A percentile compares a stretch with the other conserved stretches of the same genome.
These are phyloP conservation scores for Gallinago undulata DNA, from an alignment of 2,113 vertebrate species.

Conservation along the genomic window DNA sequence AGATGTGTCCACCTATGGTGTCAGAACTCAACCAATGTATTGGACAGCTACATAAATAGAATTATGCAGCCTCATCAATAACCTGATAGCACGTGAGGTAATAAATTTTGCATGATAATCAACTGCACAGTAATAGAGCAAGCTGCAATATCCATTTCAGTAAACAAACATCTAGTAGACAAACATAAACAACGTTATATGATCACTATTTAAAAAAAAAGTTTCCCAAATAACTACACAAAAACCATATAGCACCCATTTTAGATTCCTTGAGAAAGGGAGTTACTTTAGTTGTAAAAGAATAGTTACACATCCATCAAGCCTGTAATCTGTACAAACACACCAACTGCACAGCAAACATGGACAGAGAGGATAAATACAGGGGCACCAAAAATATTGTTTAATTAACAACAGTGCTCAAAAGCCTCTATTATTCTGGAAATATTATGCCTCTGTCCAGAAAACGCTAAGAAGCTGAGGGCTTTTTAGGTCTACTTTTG, in stretches of 20 bases:
- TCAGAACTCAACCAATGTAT: neutral
- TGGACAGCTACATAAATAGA: neutral
- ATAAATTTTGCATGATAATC: neutral
- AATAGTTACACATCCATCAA: neutral
- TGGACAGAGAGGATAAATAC: neutral
- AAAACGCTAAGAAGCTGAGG: neutral
- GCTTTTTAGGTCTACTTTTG: neutral
- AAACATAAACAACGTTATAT: neutral
- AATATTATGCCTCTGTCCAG: neutral
- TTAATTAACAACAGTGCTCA: neutral
- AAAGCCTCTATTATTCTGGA: neutral
- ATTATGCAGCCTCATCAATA: neutral
- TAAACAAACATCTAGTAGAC: neutral
- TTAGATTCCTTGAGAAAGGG: neutral
- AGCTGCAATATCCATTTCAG: neutral
- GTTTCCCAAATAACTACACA: neutral
- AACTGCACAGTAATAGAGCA: neutral
- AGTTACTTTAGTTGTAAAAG: neutral
- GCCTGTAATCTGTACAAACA: neutral
- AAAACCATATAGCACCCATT: neutral
- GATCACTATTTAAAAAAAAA: neutral
- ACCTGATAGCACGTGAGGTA: neutral
- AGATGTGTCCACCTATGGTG: rapidly evolving
- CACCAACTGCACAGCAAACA: neutral
- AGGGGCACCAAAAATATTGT: neutral